phyloP scores from a whole-genome alignment of 2,888 invertebrate genomes.

The Lissocephala sabroskyi region DNA sequence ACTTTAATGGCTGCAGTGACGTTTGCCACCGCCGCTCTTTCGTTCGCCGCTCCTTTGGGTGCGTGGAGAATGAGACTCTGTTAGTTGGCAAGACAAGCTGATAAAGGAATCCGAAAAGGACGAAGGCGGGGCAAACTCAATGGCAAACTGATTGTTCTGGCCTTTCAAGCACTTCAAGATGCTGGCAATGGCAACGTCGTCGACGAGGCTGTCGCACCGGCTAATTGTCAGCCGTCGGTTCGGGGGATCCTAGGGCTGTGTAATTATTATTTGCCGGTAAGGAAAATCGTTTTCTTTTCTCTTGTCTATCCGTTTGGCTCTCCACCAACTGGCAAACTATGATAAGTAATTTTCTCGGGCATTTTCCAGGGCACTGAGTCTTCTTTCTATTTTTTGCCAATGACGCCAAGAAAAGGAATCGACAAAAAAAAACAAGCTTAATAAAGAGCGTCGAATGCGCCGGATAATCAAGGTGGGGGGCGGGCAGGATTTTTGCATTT shows the following conservation, averaged over 20 bases:
- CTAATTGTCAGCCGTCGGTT: too few relatives aligned
- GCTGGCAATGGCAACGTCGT: not conserved
- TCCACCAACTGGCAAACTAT: constrained; percentile 13
- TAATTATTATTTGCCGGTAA: too few relatives aligned
- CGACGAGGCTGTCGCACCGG: not conserved
- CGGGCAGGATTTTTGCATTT: too few relatives aligned
- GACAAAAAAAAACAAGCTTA: constrained; percentile 13
- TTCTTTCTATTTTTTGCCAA: constrained; percentile 19
- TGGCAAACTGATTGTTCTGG: too few relatives aligned
- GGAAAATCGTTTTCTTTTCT: not conserved
- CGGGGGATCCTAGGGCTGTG: too few relatives aligned
- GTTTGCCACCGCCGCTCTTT: constrained; percentile 3
- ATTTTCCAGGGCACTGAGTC: constrained; percentile 20
- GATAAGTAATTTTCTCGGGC: constrained; percentile 20
- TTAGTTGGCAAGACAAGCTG: too few relatives aligned
- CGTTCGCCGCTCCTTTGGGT: not conserved
- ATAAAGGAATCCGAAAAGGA: too few relatives aligned
- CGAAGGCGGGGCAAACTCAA: too few relatives aligned
- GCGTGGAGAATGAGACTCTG: too few relatives aligned
- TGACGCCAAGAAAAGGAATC: too few relatives aligned
- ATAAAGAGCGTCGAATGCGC: constrained; percentile 8
- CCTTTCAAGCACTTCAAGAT: too few relatives aligned
- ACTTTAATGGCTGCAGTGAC: constrained; percentile 22
- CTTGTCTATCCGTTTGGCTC: not conserved
- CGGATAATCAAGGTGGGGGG: too few relatives aligned